Base-by-base conservation (phyloP, 2,113 vertebrate species). In the Engystomops pustulosus region DNA sequence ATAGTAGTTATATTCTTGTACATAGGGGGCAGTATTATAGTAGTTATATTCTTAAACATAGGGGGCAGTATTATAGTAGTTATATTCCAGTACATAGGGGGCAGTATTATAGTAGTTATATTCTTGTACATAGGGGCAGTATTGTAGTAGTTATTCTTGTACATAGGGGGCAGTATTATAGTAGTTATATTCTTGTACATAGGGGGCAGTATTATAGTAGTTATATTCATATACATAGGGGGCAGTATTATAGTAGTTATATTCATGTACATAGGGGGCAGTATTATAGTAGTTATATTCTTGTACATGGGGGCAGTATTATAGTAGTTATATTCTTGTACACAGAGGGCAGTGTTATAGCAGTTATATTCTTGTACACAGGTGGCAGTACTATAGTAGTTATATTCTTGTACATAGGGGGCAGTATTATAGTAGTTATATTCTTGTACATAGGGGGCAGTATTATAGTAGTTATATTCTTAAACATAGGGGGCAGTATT, bases 381-480 rank as follows among this genome's bases (percentile, higher is more conserved):
- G 38, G 38, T 5, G 38, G 38, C 8, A 41, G 38, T 41, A 41
- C 8, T 41, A 41, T 41, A 41, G 38, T 41, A 41, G 38, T 41
- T 41, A 41, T 41, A 41, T 41, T 41, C 38, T 41, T 41, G 38
- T 41, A 41, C 38, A 41, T 41, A 41, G 38, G 38, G 8, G 38
- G 38, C 8, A 41, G 38, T 41, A 41, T 62, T 58, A 20, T 34
- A 65, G 60, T 20, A 62, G 58, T 62, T 62, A 62, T 6, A 62
- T 62, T 62, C 25, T 30, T 62, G 58, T 62, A 27, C 51, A 55
- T 55, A n/a, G 23, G 51, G 51, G 3, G 55, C 23, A 58, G 55
- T 58, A 58, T 58, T 58, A 58, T 58, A 58, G 55, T 58, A 58
- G 55, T 58, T 58, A 58, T 25, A 25, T 58, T 58, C 55, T 58